These are phyloP conservation scores for Artibeus jamaicensis DNA, from an alignment of 2,797 vertebrate genomes.

Conservation along the genomic window DNA sequence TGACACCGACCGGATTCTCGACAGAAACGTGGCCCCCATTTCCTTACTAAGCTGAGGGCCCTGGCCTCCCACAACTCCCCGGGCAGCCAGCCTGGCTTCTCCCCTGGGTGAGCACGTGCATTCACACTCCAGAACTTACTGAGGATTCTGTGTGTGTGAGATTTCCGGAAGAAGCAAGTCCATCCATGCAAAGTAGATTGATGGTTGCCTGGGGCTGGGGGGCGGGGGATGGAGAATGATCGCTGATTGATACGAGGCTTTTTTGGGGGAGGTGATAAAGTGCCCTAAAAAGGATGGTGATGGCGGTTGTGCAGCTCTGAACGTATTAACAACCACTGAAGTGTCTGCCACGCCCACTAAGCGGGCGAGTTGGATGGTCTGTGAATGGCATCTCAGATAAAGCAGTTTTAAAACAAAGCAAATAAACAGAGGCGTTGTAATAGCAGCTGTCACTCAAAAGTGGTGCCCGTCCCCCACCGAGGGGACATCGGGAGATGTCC, in stretches of 20 bases:
- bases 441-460: neutral
- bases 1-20: neutral
- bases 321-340: neutral
- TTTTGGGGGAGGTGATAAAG: neutral
- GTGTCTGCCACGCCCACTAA: too few species aligned
- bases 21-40: neutral
- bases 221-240: rapidly evolving
- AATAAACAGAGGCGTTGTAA: neutral
- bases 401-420: neutral
- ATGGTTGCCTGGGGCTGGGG: too few species aligned
- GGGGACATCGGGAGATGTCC: neutral
- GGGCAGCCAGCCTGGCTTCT: neutral
- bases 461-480: neutral
- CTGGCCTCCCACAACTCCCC: too few species aligned
- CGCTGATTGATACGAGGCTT: neutral
- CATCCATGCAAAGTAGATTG: neutral
- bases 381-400: neutral
- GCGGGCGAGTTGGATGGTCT: neutral
- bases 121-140: too few species aligned
- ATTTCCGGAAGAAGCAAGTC: neutral
- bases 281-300: neutral
- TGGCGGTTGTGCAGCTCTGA: neutral
- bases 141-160: neutral
- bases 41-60: neutral
- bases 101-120: too few species aligned